These are phyloP conservation scores for Exocentrus adspersus DNA, from an alignment of 2,888 invertebrate genomes.

Conservation along the genomic window DNA sequence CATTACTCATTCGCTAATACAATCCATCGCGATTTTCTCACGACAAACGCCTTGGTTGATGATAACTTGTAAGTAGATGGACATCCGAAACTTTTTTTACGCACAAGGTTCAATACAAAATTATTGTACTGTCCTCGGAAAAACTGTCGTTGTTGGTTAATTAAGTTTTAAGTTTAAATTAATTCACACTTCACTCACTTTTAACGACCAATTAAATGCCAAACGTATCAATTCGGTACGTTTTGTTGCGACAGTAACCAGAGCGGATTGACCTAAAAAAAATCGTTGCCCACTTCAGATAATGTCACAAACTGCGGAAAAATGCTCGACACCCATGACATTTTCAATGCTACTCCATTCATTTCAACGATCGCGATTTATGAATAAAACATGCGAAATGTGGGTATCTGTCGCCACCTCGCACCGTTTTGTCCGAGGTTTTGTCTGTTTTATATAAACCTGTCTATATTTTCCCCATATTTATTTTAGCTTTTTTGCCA, in stretches of 20 bases:
- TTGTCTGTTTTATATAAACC: too few relatives aligned
- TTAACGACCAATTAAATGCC: neutral
- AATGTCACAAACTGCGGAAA: conserved; percentile 1
- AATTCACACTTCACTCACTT: neutral
- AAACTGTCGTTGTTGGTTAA: neutral
- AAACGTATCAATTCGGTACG: neutral
- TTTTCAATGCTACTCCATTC: conserved; percentile 11
- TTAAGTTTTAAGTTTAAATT: neutral
- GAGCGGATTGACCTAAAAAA: neutral
- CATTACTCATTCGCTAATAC: neutral
- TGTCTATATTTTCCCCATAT: too few relatives aligned
- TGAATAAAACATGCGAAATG: conserved; percentile 14
- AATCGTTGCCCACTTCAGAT: neutral
- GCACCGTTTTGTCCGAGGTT: too few relatives aligned
- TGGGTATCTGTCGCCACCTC: conserved; percentile 10
- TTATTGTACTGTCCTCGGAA: neutral
- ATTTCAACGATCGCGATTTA: neutral
- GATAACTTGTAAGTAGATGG: too few relatives aligned
- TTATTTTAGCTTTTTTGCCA: neutral
- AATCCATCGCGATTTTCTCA: conserved; percentile 7
- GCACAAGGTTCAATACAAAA: neutral
- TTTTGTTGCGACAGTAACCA: neutral
- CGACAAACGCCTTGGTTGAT: neutral
- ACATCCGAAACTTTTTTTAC: too few relatives aligned
- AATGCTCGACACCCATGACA: conserved; percentile 3